Conservation (phyloP, 2,113 vertebrate species). For the Oncorhynchus masou region DNA sequence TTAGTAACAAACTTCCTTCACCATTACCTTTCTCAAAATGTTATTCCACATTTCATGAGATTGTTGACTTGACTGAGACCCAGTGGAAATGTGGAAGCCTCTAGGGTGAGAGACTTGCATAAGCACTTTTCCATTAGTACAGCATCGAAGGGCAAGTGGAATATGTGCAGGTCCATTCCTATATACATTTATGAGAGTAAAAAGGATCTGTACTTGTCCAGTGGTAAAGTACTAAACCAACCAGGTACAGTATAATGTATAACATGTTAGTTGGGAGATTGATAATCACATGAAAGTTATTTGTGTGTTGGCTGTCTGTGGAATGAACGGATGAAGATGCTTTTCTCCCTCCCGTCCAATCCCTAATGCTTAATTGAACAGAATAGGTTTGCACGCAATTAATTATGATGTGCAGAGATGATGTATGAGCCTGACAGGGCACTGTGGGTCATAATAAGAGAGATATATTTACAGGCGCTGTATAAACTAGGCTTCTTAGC, state of each 20-base stretch:
- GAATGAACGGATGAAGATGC: constrained; percentile 29
- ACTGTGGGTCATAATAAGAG: constrained; percentile 75
- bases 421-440: constrained; percentile 75
- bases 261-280: background rate
- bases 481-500: constrained; percentile 51
- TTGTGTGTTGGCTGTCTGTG: constrained; percentile 24
- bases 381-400: constrained; percentile 78
- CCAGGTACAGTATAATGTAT: background rate
- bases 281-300: constrained; percentile 33
- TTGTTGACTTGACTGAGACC: constrained; percentile 64
- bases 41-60: constrained; percentile 64
- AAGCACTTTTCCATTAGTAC: constrained; percentile 71
- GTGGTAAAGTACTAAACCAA: constrained; percentile 19
- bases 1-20: constrained; percentile 58
- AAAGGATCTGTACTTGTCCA: constrained; percentile 13
- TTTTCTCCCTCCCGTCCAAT: constrained; percentile 35
- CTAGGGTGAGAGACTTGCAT: constrained; percentile 64
- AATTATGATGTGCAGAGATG: constrained; percentile 78
- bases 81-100: constrained; percentile 63
- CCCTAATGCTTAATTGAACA: constrained; percentile 75
- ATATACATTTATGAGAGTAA: constrained; percentile 37
- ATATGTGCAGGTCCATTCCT: constrained; percentile 49
- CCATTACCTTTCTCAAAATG: constrained; percentile 64
- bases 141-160: constrained; percentile 58
- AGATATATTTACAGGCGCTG: constrained; percentile 76